phyloP scores from a whole-genome alignment of 35 echinoderm and acorn worm species.

The Eucidaris tribuloides region DNA sequence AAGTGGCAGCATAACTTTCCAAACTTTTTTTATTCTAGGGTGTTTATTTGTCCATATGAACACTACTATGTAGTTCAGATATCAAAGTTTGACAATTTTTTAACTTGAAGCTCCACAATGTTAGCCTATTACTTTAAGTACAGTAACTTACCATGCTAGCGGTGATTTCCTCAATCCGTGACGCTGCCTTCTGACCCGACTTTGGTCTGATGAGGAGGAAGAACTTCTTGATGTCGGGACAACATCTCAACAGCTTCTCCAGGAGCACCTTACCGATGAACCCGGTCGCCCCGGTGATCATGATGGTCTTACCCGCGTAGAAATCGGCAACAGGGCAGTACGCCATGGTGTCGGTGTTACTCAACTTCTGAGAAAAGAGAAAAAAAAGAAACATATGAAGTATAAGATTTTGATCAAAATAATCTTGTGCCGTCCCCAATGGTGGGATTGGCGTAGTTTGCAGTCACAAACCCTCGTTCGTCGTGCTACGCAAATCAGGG shows the following conservation, averaged over 20 bases:
- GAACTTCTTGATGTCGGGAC: slow-evolving; percentile 70
- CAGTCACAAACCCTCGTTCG: no score
- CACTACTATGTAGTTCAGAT: no score
- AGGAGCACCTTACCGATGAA: slow-evolving; percentile 96
- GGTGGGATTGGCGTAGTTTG: no score
- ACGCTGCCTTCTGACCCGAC: slow-evolving; percentile 51
- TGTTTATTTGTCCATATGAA: no score
- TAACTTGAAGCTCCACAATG: no score
- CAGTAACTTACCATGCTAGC: slow-evolving; percentile 52
- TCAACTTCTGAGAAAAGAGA: slow-evolving; percentile 6
- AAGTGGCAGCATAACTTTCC: no score
- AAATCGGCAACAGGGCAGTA: slow-evolving; percentile 58
- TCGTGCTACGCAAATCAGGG: no score
- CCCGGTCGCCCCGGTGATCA: slow-evolving; percentile 90
- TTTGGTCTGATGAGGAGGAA: slow-evolving; percentile 86
- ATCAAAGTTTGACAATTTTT: no score
- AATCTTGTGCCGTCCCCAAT: no score
- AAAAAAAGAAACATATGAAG: neutral
- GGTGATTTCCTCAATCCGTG: slow-evolving; percentile 61
- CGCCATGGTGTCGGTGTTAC: slow-evolving; percentile 28
- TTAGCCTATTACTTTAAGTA: no score
- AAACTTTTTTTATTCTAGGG: no score
- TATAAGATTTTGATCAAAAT: no score
- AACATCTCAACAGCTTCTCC: slow-evolving; percentile 85
- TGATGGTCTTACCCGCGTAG: slow-evolving; percentile 75